phyloP scores from a whole-genome alignment of 2,888 invertebrate species.

The Malthinus flaveolus region DNA sequence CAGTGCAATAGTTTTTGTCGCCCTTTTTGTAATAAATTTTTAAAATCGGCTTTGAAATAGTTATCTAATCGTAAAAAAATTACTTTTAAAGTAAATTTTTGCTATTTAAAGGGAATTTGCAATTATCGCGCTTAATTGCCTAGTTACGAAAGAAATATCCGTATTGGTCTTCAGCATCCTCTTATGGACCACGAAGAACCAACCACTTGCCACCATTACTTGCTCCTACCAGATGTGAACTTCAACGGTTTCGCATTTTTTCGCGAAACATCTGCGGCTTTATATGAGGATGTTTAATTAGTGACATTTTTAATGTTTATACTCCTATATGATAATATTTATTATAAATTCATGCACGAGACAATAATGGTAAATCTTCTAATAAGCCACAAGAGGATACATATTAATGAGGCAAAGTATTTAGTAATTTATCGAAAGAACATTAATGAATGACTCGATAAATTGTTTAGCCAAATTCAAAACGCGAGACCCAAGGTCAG shows the following conservation, averaged over 20 bases:
- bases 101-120: slow-evolving; percentile 11
- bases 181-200: slow-evolving; percentile 18
- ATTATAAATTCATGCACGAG: neutral
- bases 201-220: slow-evolving; percentile 25
- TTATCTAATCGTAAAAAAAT: too few species aligned
- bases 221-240: slow-evolving; percentile 26
- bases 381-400: too few species aligned
- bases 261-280: slow-evolving; percentile 40
- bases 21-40: too few species aligned
- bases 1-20: too few species aligned
- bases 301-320: slow-evolving; percentile 23
- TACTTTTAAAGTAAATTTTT: too few species aligned
- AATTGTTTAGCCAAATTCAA: too few species aligned
- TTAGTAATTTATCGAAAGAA: too few species aligned
- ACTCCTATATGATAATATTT: neutral
- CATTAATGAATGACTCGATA: too few species aligned
- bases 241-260: slow-evolving; percentile 43
- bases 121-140: slow-evolving; percentile 25
- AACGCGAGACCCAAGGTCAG: too few species aligned
- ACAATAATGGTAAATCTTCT: too few species aligned
- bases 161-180: slow-evolving; percentile 19
- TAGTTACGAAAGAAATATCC: neutral
- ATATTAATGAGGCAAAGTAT: too few species aligned
- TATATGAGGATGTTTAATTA: slow-evolving; percentile 34
- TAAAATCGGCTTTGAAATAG: too few species aligned